Conservation (phyloP, 92 coral and sea anemone genomes). For the Epizoanthus fatuus region DNA sequence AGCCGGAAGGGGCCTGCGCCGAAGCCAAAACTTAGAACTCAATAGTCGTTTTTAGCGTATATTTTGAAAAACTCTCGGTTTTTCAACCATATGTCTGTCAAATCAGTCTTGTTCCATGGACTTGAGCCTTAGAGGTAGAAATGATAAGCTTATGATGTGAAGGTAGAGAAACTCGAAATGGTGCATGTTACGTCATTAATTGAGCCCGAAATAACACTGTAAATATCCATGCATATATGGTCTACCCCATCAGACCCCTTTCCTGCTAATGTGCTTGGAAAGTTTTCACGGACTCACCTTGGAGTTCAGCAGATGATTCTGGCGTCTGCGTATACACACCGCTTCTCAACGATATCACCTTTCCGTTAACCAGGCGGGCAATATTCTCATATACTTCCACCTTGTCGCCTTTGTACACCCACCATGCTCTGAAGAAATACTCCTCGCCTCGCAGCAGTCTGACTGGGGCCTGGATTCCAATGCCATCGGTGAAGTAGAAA, state of each 20-base stretch:
- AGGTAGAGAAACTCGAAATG: too few species aligned
- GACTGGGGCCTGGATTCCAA: conserved; percentile 34
- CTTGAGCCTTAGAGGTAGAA: too few species aligned
- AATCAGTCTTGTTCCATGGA: too few species aligned
- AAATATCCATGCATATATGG: background rate
- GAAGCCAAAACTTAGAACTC: too few species aligned
- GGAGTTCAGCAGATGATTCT: background rate
- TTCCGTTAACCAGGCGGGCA: conserved; percentile 34
- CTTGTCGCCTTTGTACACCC: conserved; percentile 33
- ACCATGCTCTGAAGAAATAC: conserved; percentile 44
- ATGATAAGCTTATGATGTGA: too few species aligned
- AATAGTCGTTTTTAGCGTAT: too few species aligned
- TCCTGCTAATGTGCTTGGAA: background rate
- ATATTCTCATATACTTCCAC: conserved; percentile 31
- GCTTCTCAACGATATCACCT: conserved; percentile 37
- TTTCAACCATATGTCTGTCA: too few species aligned
- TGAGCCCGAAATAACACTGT: too few species aligned
- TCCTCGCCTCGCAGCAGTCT: conserved; percentile 20
- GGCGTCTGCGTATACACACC: conserved; percentile 30
- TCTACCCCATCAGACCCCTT: background rate
- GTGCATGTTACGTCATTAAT: too few species aligned
- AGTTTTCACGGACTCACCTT: conserved; percentile 4
- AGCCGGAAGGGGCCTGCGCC: too few species aligned
- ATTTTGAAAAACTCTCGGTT: too few species aligned
- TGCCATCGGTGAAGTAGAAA: conserved; percentile 39